Percentiles rank a stretch among this genome's conserved stretches.
Evolutionary conservation across 2,113 vertebrate species (phyloP).

Genomic region (Brachyhypopomus occidentalis): DNA sequence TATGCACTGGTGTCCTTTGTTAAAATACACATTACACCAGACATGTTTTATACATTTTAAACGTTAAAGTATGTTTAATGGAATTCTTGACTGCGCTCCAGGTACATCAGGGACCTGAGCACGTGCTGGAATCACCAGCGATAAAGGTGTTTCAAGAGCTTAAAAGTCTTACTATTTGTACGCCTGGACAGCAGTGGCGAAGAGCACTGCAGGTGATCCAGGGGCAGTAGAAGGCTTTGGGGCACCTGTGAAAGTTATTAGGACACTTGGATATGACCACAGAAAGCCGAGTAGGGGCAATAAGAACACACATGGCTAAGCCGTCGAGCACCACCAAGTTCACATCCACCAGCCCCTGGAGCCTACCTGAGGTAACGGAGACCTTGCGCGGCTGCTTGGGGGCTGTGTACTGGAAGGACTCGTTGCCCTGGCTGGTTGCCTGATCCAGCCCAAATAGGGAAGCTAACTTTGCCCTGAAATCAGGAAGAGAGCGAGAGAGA

Average conservation of each 20-base stretch:
- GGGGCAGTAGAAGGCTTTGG: slow-evolving; percentile 70
- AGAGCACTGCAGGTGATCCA: slow-evolving; percentile 73
- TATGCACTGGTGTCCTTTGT: too few species aligned
- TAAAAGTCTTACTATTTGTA: slow-evolving; percentile 86
- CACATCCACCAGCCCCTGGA: too few species aligned
- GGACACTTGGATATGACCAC: not conserved
- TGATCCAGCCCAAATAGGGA: slow-evolving; percentile 92
- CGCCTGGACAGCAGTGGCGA: slow-evolving; percentile 84
- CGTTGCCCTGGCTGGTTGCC: slow-evolving; percentile 80
- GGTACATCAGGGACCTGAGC: not conserved
- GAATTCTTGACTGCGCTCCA: not conserved
- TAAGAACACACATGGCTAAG: not conserved
- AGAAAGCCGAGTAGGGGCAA: not conserved
- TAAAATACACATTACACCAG: too few species aligned
- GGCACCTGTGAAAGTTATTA: slow-evolving; percentile 54
- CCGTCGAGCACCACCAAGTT: not conserved
- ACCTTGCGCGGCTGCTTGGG: slow-evolving; percentile 93
- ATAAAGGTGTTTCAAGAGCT: not conserved
- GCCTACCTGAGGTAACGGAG: slow-evolving; percentile 74
- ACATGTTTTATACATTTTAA: not conserved
- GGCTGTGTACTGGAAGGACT: slow-evolving; percentile 95
- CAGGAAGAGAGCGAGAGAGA: slow-evolving; percentile 11
- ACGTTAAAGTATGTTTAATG: not conserved
- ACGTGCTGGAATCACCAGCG: not conserved
- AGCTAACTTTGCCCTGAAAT: slow-evolving; percentile 86